Conservation (phyloP, 2,797 vertebrate species). For the Macrochelys suwanniensis region DNA sequence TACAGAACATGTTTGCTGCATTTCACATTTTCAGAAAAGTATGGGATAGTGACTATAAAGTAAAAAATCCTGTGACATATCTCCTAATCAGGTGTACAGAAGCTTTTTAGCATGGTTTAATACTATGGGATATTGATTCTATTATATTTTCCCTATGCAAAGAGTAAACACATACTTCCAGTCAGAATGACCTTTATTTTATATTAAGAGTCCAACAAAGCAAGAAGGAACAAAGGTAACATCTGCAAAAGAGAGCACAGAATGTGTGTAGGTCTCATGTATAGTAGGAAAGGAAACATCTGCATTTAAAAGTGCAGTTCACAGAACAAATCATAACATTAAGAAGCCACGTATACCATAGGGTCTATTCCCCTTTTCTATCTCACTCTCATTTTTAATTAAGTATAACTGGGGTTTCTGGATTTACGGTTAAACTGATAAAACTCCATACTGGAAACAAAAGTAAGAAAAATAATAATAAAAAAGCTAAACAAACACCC, state of each 20-base stretch:
- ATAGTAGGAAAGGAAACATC: neutral
- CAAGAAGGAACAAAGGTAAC: neutral
- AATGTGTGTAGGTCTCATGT: neutral
- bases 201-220: neutral
- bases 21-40: neutral
- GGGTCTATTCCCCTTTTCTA: neutral
- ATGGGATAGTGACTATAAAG: neutral
- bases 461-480: too few species aligned
- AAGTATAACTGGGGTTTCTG: neutral
- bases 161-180: neutral
- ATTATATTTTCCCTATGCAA: neutral
- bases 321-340: neutral
- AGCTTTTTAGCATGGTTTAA: neutral
- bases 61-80: neutral
- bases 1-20: neutral
- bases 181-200: neutral
- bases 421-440: neutral
- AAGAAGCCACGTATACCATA: neutral
- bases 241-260: neutral
- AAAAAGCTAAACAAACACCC: neutral
- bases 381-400: neutral
- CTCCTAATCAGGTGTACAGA: neutral
- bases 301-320: neutral
- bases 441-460: neutral
- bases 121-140: neutral